Conservation (phyloP, 2,888 invertebrate genomes). For the Dryobotodes eremita region DNA sequence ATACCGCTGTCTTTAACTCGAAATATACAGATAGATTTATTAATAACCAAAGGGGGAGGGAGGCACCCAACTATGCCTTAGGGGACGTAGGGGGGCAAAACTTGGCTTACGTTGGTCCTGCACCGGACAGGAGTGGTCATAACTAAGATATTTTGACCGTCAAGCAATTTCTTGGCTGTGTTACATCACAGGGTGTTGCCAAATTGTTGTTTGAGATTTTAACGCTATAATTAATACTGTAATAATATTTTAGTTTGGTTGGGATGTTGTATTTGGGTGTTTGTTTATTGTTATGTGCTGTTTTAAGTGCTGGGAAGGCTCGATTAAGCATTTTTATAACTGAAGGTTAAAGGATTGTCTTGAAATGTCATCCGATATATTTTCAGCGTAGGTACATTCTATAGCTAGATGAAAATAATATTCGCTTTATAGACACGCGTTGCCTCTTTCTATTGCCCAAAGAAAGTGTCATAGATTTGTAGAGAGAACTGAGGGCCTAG, state of each 20-base stretch:
- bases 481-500: no score
- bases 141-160: conserved; percentile 91
- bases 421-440: background rate
- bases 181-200: conserved; percentile 82
- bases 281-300: conserved; percentile 42
- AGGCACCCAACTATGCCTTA: conserved; percentile 80
- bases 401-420: background rate
- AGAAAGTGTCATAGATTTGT: background rate
- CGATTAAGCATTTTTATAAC: background rate
- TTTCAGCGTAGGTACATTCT: background rate
- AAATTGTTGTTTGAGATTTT: conserved; percentile 78
- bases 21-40: conserved; percentile 90
- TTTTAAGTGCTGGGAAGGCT: conserved; percentile 5
- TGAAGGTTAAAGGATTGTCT: background rate
- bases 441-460: background rate
- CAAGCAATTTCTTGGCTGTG: conserved; percentile 89
- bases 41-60: conserved; percentile 83
- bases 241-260: conserved; percentile 75
- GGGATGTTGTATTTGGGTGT: conserved; percentile 50
- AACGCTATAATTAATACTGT: conserved; percentile 78
- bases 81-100: conserved; percentile 80
- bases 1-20: conserved; percentile 85
- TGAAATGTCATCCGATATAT: background rate
- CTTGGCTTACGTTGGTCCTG: conserved; percentile 89
- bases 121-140: conserved; percentile 90